These are phyloP conservation scores for Lutraria lutraria DNA, from an alignment of 2,888 invertebrate genomes.

Conservation along the genomic window DNA sequence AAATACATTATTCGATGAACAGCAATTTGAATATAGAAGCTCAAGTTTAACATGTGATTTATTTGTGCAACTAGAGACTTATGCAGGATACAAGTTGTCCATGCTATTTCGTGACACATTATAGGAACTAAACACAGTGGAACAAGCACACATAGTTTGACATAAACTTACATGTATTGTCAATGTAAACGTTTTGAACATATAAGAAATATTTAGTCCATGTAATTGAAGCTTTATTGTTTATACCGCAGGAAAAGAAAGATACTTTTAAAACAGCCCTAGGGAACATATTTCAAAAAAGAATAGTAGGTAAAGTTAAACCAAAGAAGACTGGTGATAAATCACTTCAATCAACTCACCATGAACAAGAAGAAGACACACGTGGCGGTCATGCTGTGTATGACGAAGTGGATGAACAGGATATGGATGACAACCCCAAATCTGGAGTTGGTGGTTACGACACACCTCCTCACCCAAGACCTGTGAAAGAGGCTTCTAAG, in stretches of 20 bases:
- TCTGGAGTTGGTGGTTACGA: neutral
- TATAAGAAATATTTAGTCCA: neutral
- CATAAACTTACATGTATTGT: too few relatives aligned
- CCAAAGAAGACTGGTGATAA: neutral
- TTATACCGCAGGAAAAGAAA: constrained; percentile 1
- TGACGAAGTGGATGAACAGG: neutral
- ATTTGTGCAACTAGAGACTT: too few relatives aligned
- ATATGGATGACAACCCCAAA: neutral
- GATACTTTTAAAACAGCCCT: neutral
- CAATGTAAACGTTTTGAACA: too few relatives aligned
- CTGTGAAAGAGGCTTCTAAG: neutral
- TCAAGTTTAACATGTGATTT: too few relatives aligned
- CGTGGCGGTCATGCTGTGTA: neutral
- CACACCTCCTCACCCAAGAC: neutral
- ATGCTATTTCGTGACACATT: too few relatives aligned
- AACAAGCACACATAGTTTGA: too few relatives aligned
- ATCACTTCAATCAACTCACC: neutral
- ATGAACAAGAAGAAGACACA: neutral
- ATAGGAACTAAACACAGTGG: too few relatives aligned
- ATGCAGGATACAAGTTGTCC: too few relatives aligned
- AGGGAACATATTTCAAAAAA: constrained; percentile 12
- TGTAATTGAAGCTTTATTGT: neutral
- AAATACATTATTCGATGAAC: too few relatives aligned
- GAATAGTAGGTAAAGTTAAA: neutral
- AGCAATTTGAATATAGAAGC: too few relatives aligned